These are phyloP conservation scores for Amphiprion ocellaris DNA, from an alignment of 2,113 vertebrate species.

Conservation along the genomic window DNA sequence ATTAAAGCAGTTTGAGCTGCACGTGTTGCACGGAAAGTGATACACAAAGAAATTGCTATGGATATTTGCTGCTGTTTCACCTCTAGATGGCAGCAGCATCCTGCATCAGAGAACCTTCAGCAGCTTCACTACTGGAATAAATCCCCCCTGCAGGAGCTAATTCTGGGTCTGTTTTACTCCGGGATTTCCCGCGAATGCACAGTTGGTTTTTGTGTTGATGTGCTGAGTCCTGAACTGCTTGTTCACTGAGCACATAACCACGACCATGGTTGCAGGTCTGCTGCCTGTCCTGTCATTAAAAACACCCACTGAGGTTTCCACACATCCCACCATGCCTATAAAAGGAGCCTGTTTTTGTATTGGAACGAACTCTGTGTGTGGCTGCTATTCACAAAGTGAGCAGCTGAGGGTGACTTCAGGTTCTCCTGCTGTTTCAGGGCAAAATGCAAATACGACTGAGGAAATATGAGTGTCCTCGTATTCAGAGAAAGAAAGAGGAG, in stretches of 20 bases:
- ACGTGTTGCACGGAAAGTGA: too few species aligned
- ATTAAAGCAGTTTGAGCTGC: too few species aligned
- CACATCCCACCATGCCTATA: slow-evolving; percentile 5
- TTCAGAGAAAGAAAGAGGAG: slow-evolving; percentile 31
- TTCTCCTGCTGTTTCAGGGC: slow-evolving; percentile 13
- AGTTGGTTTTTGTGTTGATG: too few species aligned
- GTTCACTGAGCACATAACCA: neutral
- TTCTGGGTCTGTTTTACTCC: slow-evolving; percentile 19
- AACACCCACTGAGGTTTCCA: neutral
- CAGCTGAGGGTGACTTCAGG: slow-evolving; percentile 3
- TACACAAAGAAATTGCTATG: too few species aligned
- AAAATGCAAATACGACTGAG: slow-evolving; percentile 37
- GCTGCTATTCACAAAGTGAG: slow-evolving; percentile 6
- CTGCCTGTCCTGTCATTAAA: neutral
- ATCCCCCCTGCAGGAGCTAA: neutral
- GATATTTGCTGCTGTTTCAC: neutral
- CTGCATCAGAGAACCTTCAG: neutral
- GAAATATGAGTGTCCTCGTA: neutral
- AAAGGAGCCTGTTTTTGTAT: slow-evolving; percentile 6
- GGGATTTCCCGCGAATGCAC: neutral
- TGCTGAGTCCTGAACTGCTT: neutral
- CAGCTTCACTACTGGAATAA: neutral
- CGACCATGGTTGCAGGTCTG: neutral
- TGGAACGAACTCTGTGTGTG: neutral
- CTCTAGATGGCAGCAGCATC: slow-evolving; percentile 56